Evolutionary conservation across 1,140 invertebrate species (phyloP), one percentile per base, ranked within the genome.

Genomic region (Drosophila pallidifrons): DNA sequence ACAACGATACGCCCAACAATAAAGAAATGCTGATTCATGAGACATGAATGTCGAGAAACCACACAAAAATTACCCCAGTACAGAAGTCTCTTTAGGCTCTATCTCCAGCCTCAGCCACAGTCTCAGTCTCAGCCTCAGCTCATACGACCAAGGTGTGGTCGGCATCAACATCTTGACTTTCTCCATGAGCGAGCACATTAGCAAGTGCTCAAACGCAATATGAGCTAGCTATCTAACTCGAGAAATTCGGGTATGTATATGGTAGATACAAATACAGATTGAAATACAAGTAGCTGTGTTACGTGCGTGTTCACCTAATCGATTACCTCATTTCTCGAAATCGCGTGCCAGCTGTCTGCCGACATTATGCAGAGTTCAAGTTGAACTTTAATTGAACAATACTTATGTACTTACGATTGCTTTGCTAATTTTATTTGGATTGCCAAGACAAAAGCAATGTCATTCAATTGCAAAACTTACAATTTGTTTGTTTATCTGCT

Each of bases 361-460:
- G 15, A 16, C 59, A 68, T 60, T 76, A 65, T 25, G 67, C 20
- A 32, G 65, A 81, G 72, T 89, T 85, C 81, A 89, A 89, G 78
- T 88, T 89, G 80, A 88, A 83, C 71, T 79, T 83, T 72, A 88
- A 88, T 88, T 81, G 77, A 66, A 74, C n/a, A 43, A 5, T 13
- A 43, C 41, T 88, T 83, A 83, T 89, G 64, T 38, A 38, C 35
- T 38, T 38, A 38, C 55, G 67, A 73, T 63, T 74, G 75, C 72
- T 86, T 82, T 78, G 74, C 64, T 70, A 77, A 80, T 79, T 86
- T 75, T 75, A 69, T 68, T 72, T 70, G 61, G 45, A 15, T 51
- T 71, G 15, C 13, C 63, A 58, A 64, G 66, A 46, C 52, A 16
- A 71, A 64, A 30, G 46, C 60, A 64, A 76, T 75, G 15, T 5